Base-by-base conservation (phyloP, 2,797 vertebrate species). In the Liasis olivaceus region DNA sequence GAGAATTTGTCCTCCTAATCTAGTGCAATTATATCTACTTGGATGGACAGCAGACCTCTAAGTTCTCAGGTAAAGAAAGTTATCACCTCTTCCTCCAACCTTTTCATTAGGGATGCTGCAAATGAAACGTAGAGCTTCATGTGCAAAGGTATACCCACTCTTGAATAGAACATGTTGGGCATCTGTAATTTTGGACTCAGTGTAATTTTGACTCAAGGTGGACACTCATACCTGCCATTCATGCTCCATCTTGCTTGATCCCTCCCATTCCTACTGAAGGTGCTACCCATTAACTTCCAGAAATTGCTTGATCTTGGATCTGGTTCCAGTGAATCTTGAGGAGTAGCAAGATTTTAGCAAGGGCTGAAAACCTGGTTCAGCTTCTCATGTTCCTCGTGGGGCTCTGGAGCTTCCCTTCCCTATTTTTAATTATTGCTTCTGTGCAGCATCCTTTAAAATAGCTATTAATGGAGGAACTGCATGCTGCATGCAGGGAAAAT, bases 401-500 rank as follows among this genome's bases (percentile, higher is more conserved):
- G 51, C 59, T 3, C 26, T 72, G 31, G 81, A 56, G 28, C 24
- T 91, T 59, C 59, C 56, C 22, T 20, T 20, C 28, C 11, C 64
- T 69, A 36, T 24, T 72, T 92, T 92, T 93, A 93, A 85, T 84
- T 94, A 93, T 93, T 90, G 64, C 17, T 85, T 91, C 81, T n/a
- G 28, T 22, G 69, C 92, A 89, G 64, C 91, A 93, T 92, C 92
- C 47, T 84, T 94, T 91, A 93, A 92, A 92, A 72, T 88, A 91
- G 87, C 93, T 87, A 12, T 51, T 87, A 89, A 87, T 9, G 60
- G 92, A 87, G 87, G 66, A 59, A 59, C 51, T 85, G 91, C 94
- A 94, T 92, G 93, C 20, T 5, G 88, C 89, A 86, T 69, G 69
- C 31, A 58, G 93, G 26, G 93, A 94, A 94, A 94, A 96, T 94